Evolutionary conservation across 2,797 vertebrate species (phyloP).

Genomic region (Cheirogaleus major): DNA sequence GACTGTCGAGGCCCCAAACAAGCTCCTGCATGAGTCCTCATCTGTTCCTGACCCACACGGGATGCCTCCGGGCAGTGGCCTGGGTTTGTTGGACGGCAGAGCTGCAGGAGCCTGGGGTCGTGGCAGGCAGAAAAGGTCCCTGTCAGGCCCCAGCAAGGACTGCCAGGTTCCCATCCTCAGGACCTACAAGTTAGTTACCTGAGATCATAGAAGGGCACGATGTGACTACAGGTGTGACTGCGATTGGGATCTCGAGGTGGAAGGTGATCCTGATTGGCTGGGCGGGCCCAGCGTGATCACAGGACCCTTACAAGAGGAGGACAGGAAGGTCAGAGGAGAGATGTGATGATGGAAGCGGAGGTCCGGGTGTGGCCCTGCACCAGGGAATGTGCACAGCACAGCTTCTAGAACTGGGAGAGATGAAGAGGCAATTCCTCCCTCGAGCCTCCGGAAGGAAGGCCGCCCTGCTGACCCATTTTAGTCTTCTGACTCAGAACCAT

Average conservation of each 20-base stretch:
- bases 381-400: not conserved
- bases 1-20: not conserved
- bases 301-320: not conserved
- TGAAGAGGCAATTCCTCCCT: not conserved
- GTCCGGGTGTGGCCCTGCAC: not conserved
- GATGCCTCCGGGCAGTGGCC: not conserved
- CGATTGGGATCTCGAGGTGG: not conserved
- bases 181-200: not conserved
- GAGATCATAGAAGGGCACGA: too few species aligned
- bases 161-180: not conserved
- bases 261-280: not conserved
- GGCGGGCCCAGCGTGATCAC: not conserved
- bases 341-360: not conserved
- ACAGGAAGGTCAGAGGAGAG: not conserved
- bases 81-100: too few species aligned
- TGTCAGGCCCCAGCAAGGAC: too few species aligned
- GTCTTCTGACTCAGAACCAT: too few species aligned
- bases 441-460: not conserved
- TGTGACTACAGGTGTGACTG: not conserved
- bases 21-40: not conserved
- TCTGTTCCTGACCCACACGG: accelerated
- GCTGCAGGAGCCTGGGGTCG: not conserved
- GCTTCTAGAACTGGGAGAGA: not conserved
- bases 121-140: not conserved
- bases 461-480: not conserved